These are phyloP conservation scores for Notamacropus eugenii DNA, from an alignment of 2,797 vertebrate species.

Conservation along the genomic window DNA sequence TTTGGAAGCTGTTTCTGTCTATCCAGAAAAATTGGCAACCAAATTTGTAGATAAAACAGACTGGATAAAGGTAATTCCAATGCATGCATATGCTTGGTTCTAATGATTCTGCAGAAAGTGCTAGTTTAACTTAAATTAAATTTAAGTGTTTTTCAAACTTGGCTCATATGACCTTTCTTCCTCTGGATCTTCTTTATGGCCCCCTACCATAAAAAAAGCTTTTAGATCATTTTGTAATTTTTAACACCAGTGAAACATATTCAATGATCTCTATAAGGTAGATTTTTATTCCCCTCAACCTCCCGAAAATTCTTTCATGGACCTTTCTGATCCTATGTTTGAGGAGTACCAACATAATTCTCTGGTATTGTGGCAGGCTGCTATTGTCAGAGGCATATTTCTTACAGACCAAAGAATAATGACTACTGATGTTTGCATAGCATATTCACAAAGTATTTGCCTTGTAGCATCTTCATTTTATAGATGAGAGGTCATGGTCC, in stretches of 20 bases:
- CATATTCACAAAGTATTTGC: background rate
- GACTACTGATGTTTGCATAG: background rate
- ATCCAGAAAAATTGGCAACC: conserved; percentile 93
- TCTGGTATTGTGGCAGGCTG: background rate
- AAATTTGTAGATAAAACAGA: conserved; percentile 95
- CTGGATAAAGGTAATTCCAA: conserved; percentile 94
- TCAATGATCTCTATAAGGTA: background rate
- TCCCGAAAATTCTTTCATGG: background rate
- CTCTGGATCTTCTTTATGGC: background rate
- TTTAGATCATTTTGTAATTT: conserved; percentile 31
- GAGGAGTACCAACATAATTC: background rate
- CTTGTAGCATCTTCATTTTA: background rate
- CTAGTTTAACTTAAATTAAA: background rate
- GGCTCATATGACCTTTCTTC: background rate
- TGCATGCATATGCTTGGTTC: background rate
- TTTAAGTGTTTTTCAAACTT: conserved; percentile 23
- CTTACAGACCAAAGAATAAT: background rate
- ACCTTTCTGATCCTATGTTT: background rate
- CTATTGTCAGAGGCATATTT: conserved; percentile 21
- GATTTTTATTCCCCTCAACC: background rate
- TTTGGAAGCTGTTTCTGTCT: conserved; percentile 95
- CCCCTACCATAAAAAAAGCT: background rate
- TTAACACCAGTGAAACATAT: background rate
- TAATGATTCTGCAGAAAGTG: conserved; percentile 1
- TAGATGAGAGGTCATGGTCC: background rate